Evolutionary conservation across 53 echinoderm and acorn worm genomes (phyloP).

Genomic region (Zoroaster sp.): DNA sequence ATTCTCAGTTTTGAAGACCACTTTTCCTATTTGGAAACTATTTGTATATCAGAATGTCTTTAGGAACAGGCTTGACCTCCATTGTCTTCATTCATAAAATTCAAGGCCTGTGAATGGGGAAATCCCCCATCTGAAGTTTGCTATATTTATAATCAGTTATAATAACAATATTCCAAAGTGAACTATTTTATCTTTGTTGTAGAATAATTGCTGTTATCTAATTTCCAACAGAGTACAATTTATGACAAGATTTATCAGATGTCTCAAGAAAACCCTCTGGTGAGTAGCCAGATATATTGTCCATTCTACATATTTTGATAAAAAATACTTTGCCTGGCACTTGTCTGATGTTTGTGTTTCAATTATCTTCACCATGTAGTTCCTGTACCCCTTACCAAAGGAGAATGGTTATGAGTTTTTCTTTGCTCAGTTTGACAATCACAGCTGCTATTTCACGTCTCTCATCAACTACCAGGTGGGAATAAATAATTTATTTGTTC

Average conservation of each 20-base stretch:
- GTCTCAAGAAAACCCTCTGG: constrained; percentile 71
- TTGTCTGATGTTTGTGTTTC: background rate
- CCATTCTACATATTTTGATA: background rate
- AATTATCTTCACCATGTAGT: constrained; percentile 40
- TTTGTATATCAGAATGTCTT: too few relatives aligned
- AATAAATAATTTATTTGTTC: too few relatives aligned
- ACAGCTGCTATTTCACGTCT: constrained; percentile 85
- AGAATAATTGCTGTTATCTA: background rate
- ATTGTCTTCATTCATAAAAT: too few relatives aligned
- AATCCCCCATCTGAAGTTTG: too few relatives aligned
- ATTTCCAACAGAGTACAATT: constrained; percentile 53
- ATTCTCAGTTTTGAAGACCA: too few relatives aligned
- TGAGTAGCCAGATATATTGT: constrained; percentile 1
- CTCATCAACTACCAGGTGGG: constrained; percentile 92
- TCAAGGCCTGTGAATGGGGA: too few relatives aligned
- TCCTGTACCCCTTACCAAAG: constrained; percentile 86
- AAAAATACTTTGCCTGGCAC: background rate
- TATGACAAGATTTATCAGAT: constrained; percentile 71
- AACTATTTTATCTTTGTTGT: too few relatives aligned
- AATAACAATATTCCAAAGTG: too few relatives aligned
- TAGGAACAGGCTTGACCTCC: too few relatives aligned
- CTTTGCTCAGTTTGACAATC: constrained; percentile 85
- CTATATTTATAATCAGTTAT: too few relatives aligned
- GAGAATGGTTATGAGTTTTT: constrained; percentile 85
- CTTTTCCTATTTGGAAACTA: too few relatives aligned